Base-by-base conservation (phyloP, 2,797 vertebrate genomes). In the Argya squamiceps region DNA sequence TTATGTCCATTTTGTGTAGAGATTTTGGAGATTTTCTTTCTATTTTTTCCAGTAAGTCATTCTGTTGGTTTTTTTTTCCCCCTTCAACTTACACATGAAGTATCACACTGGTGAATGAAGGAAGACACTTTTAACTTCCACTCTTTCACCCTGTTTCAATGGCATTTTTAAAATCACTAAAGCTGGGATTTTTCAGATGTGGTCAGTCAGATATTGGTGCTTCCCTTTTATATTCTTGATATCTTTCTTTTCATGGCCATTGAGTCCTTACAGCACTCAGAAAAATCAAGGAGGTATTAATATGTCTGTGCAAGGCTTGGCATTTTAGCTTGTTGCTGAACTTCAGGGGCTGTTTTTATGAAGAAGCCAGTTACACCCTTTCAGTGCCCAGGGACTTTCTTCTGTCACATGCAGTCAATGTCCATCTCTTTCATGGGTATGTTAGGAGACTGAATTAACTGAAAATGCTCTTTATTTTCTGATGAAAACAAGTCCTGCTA, bases 1-100 rank as follows among this genome's bases (percentile, higher is more conserved):
- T 80, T 41, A 62, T 23, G 10, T 30, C 30, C 52, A 47, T 3
- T 30, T 36, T 65, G 24, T 68, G 24, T 15, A 2, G 24, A 21
- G 47, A 92, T 50, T 69, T 74, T 88, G 58, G 67, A 85, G 52
- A 23, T 47, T 79, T 80, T 94, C 52, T 70, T 68, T 94, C 56
- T 73, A 4, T 53, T 88, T 71, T 71, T 69, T 43, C 52, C 22
- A 53, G 19, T 44, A 68, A 53, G 14, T 50, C 10, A 46, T 58
- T 52, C 37, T 46, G 20, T 37, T 63, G 6, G 5, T 1, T 5
- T 27, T 5, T 19, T 11, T 18, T 19, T 13, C 4, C 4, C 3
- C 2, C 15, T 55, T 43, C 34, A 79, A 27, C 10, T 49, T 36
- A 24, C 7, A 24, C 7, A 11, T 3, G 16, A 56, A 70, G 8